Conservation (phyloP, 2,113 vertebrate species). For the Suricata suricatta region DNA sequence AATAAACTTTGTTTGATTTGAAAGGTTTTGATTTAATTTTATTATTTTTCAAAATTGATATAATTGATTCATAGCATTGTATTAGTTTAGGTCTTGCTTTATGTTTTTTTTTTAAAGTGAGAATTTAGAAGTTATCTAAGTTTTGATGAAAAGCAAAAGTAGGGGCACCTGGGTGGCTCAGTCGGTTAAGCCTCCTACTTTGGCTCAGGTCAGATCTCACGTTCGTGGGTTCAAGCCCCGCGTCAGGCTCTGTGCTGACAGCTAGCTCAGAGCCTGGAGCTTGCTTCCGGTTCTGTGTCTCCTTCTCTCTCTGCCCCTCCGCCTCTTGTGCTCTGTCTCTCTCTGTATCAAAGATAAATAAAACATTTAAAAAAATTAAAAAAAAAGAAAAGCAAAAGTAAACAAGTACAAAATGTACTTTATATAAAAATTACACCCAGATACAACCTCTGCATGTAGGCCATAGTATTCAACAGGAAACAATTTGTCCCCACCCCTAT, state of each 20-base stretch:
- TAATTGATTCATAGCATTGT: background rate
- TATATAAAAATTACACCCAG: background rate
- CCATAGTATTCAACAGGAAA: background rate
- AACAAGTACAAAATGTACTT: background rate
- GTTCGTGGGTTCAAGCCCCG: too few relatives aligned
- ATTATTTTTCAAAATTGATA: background rate
- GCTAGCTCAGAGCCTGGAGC: too few relatives aligned
- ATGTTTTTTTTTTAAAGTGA: background rate
- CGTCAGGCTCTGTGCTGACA: too few relatives aligned
- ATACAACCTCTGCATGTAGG: background rate
- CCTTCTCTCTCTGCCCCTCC: too few relatives aligned
- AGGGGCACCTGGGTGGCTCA: too few relatives aligned
- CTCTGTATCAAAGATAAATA: too few relatives aligned
- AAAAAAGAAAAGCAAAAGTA: background rate
- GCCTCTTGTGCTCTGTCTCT: too few relatives aligned
- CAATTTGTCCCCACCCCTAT: background rate
- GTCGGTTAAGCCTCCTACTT: too few relatives aligned
- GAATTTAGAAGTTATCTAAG: background rate
- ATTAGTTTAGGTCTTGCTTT: background rate
- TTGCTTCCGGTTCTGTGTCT: too few relatives aligned
- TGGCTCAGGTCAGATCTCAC: too few relatives aligned
- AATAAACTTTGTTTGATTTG: background rate
- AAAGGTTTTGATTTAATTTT: constrained; percentile 24
- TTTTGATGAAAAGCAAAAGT: constrained; percentile 37
- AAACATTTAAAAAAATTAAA: too few relatives aligned